A percentile compares a stretch with the other conserved stretches of the same genome.
phyloP scores from a whole-genome alignment of 2,888 invertebrate species.

The Ennomos quercinarius region DNA sequence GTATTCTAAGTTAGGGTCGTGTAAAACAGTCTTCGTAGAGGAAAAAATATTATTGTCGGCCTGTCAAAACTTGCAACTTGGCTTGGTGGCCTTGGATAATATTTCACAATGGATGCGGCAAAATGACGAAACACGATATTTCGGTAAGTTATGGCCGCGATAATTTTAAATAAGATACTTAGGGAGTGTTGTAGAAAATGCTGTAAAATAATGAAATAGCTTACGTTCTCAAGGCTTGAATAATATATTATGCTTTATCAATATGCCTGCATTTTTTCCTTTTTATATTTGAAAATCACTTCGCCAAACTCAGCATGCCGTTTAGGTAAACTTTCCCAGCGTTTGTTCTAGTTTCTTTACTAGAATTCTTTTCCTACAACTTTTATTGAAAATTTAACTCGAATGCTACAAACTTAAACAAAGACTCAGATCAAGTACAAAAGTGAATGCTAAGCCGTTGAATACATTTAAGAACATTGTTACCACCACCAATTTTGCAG shows the following conservation, averaged over 20 bases:
- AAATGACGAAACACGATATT: conserved; percentile 19
- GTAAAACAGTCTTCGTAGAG: conserved; percentile 12
- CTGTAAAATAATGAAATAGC: background rate
- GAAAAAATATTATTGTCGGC: conserved; percentile 21
- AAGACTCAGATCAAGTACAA: background rate
- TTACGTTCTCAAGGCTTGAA: background rate
- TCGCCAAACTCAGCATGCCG: too few relatives aligned
- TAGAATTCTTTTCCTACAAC: conserved; percentile 10
- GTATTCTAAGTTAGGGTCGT: conserved; percentile 16
- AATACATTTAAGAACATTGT: background rate
- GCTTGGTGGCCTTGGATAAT: conserved; percentile 12
- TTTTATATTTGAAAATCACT: too few relatives aligned
- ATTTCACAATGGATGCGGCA: conserved; percentile 16
- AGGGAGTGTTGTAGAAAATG: background rate
- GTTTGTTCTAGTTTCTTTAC: conserved; percentile 3
- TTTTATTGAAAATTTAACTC: conserved; percentile 9
- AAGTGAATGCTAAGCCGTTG: background rate
- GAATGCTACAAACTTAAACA: conserved; percentile 7
- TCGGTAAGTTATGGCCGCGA: conserved; percentile 6
- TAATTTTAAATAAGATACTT: conserved; percentile 3
- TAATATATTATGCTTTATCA: background rate
- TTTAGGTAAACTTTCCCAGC: background rate
- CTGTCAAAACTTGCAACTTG: conserved; percentile 16
- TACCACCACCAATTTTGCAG: too few relatives aligned
- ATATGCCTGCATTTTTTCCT: background rate